Percentiles rank a stretch among this genome's conserved stretches.
phyloP scores from a whole-genome alignment of 1,140 invertebrate species.

The Rhyzopertha dominica region DNA sequence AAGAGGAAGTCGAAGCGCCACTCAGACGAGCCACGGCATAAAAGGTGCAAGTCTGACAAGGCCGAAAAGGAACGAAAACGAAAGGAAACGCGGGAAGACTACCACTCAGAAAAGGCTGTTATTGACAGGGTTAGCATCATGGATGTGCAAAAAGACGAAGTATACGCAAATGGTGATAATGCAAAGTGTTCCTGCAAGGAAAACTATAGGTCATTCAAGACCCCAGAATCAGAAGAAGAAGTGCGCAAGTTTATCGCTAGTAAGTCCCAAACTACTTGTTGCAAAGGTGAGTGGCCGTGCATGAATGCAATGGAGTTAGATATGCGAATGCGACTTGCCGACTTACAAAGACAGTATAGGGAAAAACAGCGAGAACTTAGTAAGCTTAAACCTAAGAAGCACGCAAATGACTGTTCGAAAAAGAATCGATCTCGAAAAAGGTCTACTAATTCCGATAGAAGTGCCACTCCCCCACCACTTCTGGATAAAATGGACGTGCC shows the following conservation, averaged over 20 bases:
- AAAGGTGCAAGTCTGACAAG: conserved; percentile 31
- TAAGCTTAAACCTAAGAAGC: conserved; percentile 58
- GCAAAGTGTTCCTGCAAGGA: conserved; percentile 22
- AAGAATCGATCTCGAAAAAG: conserved; percentile 46
- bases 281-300: conserved; percentile 50
- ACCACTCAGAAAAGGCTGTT: conserved; percentile 16
- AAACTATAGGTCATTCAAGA: conserved; percentile 43
- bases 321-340: conserved; percentile 72
- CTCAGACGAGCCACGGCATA: conserved; percentile 33
- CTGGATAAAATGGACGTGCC: conserved; percentile 39
- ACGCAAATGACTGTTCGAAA: conserved; percentile 39
- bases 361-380: conserved; percentile 78
- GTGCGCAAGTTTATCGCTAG: conserved; percentile 47
- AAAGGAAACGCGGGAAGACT: conserved; percentile 22
- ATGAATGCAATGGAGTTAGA: conserved; percentile 73
- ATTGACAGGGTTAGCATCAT: neutral
- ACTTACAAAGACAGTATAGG: conserved; percentile 73
- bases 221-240: conserved; percentile 47
- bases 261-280: conserved; percentile 36
- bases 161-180: conserved; percentile 19
- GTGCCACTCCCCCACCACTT: conserved; percentile 38
- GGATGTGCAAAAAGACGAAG: neutral
- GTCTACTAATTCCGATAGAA: conserved; percentile 33
- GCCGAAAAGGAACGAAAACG: conserved; percentile 14
- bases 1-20: conserved; percentile 29